phyloP scores from a whole-genome alignment of 2,113 vertebrate species.

The Zapornia atra region DNA sequence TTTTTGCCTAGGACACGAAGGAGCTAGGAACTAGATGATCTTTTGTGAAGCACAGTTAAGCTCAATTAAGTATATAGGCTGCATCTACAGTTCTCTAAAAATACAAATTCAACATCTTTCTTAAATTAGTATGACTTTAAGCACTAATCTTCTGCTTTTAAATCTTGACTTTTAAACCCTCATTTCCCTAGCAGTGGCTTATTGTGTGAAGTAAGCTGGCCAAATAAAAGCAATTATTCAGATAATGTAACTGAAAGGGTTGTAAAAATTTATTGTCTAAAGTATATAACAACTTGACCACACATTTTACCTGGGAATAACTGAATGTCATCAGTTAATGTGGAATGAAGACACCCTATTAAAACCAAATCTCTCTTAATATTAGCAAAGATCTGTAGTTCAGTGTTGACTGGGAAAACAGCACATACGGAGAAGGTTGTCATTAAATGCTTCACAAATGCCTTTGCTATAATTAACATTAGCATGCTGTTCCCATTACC shows the following conservation, averaged over 20 bases:
- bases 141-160: background rate
- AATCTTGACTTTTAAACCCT: background rate
- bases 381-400: background rate
- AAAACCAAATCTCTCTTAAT: background rate
- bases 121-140: background rate
- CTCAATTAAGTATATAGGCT: background rate
- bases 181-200: background rate
- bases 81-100: background rate
- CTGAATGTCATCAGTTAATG: background rate
- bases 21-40: background rate
- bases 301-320: background rate
- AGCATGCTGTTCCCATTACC: background rate
- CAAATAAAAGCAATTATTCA: background rate
- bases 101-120: background rate
- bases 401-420: background rate
- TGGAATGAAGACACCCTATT: background rate
- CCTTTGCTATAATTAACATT: conserved; percentile 3
- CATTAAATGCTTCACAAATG: background rate
- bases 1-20: background rate
- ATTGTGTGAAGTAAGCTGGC: background rate
- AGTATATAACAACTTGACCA: background rate
- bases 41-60: background rate
- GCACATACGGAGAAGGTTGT: background rate
- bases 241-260: background rate
- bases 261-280: background rate